Evolutionary conservation across 2,888 invertebrate genomes (phyloP).

Genomic region (Nemotelus nigrinus): DNA sequence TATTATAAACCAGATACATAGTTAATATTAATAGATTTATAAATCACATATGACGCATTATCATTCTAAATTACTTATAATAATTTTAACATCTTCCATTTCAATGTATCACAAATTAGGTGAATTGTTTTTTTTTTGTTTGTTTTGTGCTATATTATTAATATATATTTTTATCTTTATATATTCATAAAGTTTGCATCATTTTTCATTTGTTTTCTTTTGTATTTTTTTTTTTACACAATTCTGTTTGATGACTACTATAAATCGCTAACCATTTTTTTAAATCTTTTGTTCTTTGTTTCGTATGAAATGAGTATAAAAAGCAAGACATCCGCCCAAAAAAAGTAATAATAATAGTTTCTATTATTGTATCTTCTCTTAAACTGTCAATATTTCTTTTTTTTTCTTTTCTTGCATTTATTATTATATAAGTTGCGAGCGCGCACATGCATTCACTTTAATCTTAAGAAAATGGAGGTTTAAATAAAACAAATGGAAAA

Average conservation of each 20-base stretch:
- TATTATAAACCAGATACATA: slow-evolving; percentile 43
- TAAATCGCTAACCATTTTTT: slow-evolving; percentile 17
- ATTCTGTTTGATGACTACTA: slow-evolving; percentile 25
- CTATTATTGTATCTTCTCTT: neutral
- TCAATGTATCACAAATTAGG: slow-evolving; percentile 32
- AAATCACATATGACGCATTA: slow-evolving; percentile 38
- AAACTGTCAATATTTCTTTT: neutral
- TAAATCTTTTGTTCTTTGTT: slow-evolving; percentile 13
- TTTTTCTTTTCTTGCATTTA: neutral
- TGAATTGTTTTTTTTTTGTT: slow-evolving; percentile 10
- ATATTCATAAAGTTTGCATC: slow-evolving; percentile 1
- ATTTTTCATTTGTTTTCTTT: slow-evolving; percentile 7
- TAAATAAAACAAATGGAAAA: too few species aligned
- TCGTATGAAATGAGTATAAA: slow-evolving; percentile 32
- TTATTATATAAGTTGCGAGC: too few species aligned
- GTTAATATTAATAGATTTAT: slow-evolving; percentile 39
- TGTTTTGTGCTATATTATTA: slow-evolving; percentile 25
- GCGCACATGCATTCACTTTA: too few species aligned
- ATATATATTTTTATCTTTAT: slow-evolving; percentile 1
- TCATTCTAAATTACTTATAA: slow-evolving; percentile 12
- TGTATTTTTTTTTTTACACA: neutral
- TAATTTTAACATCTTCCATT: slow-evolving; percentile 18
- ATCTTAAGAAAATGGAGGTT: too few species aligned
- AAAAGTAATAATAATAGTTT: neutral
- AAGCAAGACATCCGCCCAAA: neutral